These are phyloP conservation scores for Lepas anatifera DNA, from an alignment of 2,888 invertebrate genomes.

Conservation along the genomic window DNA sequence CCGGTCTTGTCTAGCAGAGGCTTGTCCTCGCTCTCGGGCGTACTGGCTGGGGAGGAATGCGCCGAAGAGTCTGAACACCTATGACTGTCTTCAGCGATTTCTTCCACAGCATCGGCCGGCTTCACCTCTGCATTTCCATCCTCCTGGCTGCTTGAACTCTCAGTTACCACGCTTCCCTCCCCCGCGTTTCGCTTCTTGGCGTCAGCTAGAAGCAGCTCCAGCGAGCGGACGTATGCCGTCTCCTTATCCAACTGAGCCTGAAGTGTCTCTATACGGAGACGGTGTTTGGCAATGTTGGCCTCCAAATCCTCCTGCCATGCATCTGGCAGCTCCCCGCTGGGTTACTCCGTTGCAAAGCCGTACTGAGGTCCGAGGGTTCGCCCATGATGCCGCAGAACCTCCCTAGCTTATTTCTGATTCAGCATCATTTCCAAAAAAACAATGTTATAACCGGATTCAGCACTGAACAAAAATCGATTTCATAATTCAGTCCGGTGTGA, in stretches of 20 bases:
- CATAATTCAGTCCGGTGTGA: no score
- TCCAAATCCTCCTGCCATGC: slow-evolving; percentile 89
- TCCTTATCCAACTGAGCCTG: slow-evolving; percentile 70
- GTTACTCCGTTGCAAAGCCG: slow-evolving; percentile 27
- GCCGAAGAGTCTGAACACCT: neutral
- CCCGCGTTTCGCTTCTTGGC: slow-evolving; percentile 66
- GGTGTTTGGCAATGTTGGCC: slow-evolving; percentile 77
- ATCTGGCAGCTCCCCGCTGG: slow-evolving; percentile 79
- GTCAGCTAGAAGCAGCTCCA: slow-evolving; percentile 70
- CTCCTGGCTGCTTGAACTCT: neutral
- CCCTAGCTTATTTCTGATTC: no score
- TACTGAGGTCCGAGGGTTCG: no score
- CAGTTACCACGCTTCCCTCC: slow-evolving; percentile 12
- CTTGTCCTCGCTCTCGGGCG: slow-evolving; percentile 16
- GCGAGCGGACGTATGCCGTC: slow-evolving; percentile 77
- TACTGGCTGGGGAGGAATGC: slow-evolving; percentile 16
- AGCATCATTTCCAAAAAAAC: no score
- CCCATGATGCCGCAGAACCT: no score
- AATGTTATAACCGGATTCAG: no score
- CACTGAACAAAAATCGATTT: no score
- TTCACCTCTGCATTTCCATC: neutral
- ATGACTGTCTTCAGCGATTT: neutral
- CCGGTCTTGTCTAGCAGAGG: slow-evolving; percentile 19
- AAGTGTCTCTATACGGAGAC: slow-evolving; percentile 66
- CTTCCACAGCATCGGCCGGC: neutral